Base-by-base conservation (phyloP, 1,140 invertebrate genomes). In the Eupeodes corollae region DNA sequence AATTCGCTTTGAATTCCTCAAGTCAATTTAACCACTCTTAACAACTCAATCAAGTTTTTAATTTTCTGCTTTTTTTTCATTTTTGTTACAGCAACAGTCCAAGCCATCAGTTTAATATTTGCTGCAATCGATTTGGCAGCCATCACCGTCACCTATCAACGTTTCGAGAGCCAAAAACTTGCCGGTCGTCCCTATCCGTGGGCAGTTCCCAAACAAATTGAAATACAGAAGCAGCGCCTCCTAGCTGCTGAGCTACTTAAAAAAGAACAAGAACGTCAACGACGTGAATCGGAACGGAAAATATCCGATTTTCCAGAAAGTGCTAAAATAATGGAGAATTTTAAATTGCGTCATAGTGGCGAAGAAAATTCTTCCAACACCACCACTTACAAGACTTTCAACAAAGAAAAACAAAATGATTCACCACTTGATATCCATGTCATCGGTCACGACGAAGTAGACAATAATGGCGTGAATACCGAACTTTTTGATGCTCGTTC, bases 161-260 rank as follows among this genome's bases (percentile, higher is more conserved):
- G 83, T 62, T 86, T 85, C 56, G 83, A 84, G 67, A 79, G 82
- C 50, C 82, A 86, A 67, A 79, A 82, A 54, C 52, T 82, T n/a
- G 78, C 78, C 51, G 83, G 83, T 5, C 73, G 77, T 38, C 75
- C 75, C 57, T 79, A 85, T 63, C 83, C 83, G 11, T 87, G 84
- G 84, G 74, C 72, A 26, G 76, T 71, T 33, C 41, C 51, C 3
- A 41, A 58, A 26, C 56, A 67, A 46, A 47, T 60, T 31, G 40
- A 55, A 13, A 33, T 39, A 1, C 54, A 57, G 41, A 56, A 54
- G 30, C 52, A 49, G 15, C 53, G 48, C 15, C 14, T 61, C 33
- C 50, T 57, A 30, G 58, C 58, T 37, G 55, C 60, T n/a, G 52
- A 60, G 8, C 47, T 54, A 2, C 44, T 63, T 2, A 55, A 58